Percentiles rank a stretch among this genome's conserved stretches.
These are phyloP conservation scores for Lepidurus apus DNA, from an alignment of 1,140 invertebrate genomes.

Conservation along the genomic window DNA sequence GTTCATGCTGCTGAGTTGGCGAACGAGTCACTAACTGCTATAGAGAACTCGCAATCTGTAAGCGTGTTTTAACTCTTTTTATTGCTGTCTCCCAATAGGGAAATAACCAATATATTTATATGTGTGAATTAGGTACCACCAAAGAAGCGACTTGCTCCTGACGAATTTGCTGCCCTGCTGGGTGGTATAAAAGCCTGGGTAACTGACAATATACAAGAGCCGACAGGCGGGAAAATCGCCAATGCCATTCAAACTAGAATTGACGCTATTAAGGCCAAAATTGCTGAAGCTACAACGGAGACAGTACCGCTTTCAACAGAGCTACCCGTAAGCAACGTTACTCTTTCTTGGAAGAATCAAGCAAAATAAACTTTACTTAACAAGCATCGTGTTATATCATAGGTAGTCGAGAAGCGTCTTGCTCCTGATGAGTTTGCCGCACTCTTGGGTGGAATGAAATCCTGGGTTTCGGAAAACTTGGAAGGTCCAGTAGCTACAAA, in stretches of 20 bases:
- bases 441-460: neutral
- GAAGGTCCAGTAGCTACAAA: neutral
- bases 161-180: neutral
- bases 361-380: neutral
- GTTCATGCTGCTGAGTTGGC: neutral
- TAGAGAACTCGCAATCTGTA: neutral
- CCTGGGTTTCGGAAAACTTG: neutral
- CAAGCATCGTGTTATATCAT: neutral
- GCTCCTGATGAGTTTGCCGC: neutral
- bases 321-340: neutral
- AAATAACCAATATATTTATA: neutral
- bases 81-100: neutral
- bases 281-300: neutral
- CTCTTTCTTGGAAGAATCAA: neutral
- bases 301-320: neutral
- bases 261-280: neutral
- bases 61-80: neutral
- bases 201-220: neutral
- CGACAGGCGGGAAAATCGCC: neutral
- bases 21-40: neutral
- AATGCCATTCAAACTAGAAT: neutral
- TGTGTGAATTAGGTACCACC: neutral
- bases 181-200: neutral
- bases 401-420: neutral
- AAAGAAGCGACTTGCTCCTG: constrained; percentile 4